These are phyloP conservation scores for Rhinoraja longicauda DNA, from an alignment of 2,797 vertebrate genomes.

Conservation along the genomic window DNA sequence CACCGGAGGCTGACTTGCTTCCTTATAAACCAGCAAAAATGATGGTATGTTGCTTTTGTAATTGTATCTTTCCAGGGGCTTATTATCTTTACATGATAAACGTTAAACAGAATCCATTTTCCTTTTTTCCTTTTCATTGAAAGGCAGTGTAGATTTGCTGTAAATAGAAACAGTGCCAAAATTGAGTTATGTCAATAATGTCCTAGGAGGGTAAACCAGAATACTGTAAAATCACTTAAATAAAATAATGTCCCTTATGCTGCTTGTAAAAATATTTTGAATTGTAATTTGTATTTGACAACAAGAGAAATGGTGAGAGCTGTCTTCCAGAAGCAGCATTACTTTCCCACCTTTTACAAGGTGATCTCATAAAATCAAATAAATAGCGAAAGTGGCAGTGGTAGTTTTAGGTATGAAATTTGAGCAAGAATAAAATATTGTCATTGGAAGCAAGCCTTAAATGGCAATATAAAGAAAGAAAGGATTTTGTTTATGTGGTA, in stretches of 20 bases:
- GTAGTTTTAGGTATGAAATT: conserved; percentile 14
- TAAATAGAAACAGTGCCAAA: conserved; percentile 8
- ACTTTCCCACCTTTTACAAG: not conserved
- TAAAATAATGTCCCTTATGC: not conserved
- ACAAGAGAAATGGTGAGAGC: not conserved
- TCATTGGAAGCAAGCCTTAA: not conserved
- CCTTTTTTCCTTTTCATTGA: conserved; percentile 19
- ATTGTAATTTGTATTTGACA: not conserved
- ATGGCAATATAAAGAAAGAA: not conserved
- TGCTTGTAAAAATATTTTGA: conserved; percentile 15
- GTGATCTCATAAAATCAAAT: conserved; percentile 4
- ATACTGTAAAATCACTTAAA: not conserved
- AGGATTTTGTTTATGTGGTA: too few species aligned
- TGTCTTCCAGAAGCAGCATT: conserved; percentile 1
- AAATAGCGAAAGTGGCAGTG: not conserved
- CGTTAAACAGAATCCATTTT: not conserved
- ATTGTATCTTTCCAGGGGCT: not conserved
- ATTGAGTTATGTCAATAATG: conserved; percentile 25
- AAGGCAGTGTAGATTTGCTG: not conserved
- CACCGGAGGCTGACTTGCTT: not conserved
- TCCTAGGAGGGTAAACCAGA: not conserved
- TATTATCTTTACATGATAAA: conserved; percentile 1
- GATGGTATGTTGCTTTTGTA: not conserved
- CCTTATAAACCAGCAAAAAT: not conserved
- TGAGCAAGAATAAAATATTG: conserved; percentile 14